These are phyloP conservation scores for Oegoconia quadripuncta DNA, from an alignment of 2,888 invertebrate species.

Conservation along the genomic window DNA sequence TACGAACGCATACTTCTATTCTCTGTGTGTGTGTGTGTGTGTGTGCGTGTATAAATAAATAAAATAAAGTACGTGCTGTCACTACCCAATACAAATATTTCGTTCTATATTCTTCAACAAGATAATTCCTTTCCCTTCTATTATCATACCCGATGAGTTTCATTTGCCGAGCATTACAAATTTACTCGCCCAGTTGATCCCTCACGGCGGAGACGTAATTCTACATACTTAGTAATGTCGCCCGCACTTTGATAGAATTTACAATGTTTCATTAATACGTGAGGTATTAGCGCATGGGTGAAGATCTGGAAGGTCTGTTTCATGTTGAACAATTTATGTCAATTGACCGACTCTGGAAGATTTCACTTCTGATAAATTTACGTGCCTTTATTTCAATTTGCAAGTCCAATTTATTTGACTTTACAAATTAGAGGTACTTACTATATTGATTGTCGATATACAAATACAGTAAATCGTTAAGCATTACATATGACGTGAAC, in stretches of 20 bases:
- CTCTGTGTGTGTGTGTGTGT: no score
- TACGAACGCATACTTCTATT: no score
- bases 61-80: no score
- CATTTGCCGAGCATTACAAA: slow-evolving; percentile 49
- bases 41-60: no score
- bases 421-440: slow-evolving; percentile 28
- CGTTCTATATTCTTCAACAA: not conserved
- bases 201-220: slow-evolving; percentile 28
- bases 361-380: slow-evolving; percentile 40
- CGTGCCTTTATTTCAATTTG: slow-evolving; percentile 28
- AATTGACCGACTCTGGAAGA: slow-evolving; percentile 12
- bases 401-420: slow-evolving; percentile 30
- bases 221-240: slow-evolving; percentile 34
- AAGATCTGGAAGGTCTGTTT: slow-evolving; percentile 31
- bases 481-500: slow-evolving; percentile 48
- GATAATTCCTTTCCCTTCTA: slow-evolving; percentile 50
- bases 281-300: slow-evolving; percentile 21
- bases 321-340: slow-evolving; percentile 2
- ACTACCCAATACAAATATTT: not conserved
- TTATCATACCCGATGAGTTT: slow-evolving; percentile 63
- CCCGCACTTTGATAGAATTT: slow-evolving; percentile 29
- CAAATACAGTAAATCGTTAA: no score
- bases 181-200: slow-evolving; percentile 45
- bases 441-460: no score
- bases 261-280: slow-evolving; percentile 43